Evolutionary conservation across 2,113 vertebrate genomes (phyloP).

Genomic region (Sinocyclocheilus anophthalmus): DNA sequence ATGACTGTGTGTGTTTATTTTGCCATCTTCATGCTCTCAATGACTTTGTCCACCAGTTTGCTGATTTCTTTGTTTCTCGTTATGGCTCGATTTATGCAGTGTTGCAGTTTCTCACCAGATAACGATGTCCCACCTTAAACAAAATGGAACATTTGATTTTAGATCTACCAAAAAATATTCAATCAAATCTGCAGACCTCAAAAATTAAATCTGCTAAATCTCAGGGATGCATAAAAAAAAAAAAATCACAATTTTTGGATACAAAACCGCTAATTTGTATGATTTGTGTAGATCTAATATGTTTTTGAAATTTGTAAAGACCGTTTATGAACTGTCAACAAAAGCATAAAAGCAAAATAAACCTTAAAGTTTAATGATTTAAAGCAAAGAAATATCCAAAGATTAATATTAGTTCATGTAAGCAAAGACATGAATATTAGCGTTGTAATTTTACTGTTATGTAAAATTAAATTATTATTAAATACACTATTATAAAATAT

Average conservation of each 20-base stretch:
- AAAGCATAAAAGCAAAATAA: background rate
- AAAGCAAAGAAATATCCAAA: background rate
- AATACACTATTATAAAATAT: too few species aligned
- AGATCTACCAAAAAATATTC: background rate
- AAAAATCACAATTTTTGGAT: background rate
- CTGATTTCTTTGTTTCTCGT: slow-evolving; percentile 88
- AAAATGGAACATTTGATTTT: background rate
- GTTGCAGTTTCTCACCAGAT: slow-evolving; percentile 90
- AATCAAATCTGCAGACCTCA: background rate
- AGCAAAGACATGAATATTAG: background rate
- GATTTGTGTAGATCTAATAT: background rate
- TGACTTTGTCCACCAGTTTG: slow-evolving; percentile 86
- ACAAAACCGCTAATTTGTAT: background rate
- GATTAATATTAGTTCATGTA: too few species aligned
- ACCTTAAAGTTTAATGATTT: background rate
- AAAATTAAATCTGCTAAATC: too few species aligned
- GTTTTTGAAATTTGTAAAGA: background rate
- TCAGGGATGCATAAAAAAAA: background rate
- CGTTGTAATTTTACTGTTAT: background rate
- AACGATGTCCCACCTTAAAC: slow-evolving; percentile 86
- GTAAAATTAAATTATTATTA: too few species aligned
- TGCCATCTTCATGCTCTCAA: slow-evolving; percentile 77
- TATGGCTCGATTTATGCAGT: slow-evolving; percentile 86
- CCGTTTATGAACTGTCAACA: background rate
- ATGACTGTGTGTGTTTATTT: slow-evolving; percentile 67